Evolutionary conservation across 2,797 vertebrate genomes (phyloP), one percentile per base, ranked within the genome.

Genomic region (Ibycter americanus): DNA sequence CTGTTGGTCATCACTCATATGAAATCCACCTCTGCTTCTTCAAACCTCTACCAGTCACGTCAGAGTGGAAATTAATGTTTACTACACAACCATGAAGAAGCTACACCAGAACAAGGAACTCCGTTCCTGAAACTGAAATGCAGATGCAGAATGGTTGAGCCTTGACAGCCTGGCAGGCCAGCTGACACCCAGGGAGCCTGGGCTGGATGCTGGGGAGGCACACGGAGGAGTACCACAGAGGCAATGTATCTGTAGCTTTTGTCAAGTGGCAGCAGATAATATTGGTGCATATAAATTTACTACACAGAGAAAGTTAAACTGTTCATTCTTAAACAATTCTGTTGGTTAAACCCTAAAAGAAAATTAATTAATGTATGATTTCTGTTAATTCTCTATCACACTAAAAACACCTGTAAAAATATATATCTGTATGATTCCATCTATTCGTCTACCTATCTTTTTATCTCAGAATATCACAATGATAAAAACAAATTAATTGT

Each of bases 121-220:
- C 25, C 72, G 14, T 25, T 72, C 47, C 40, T 70, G 59, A 65
- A 76, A 73, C 3, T 5, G 40, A 87, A 82, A 67, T 23, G 23
- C 20, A 52, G 19, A 38, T 58, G 66, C 22, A 46, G 20, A 76
- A 70, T 6, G 15, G 22, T 18, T 52, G 31, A 84, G 42, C 9
- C 20, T 20, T 10, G 7, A 40, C 13, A 42, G 5, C 3, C 46
- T 26, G n/a, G 54, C 70, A 77, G 36, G 34, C 29, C 27, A 54
- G 32, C 4, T 2, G 3, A 18, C 8, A 66, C 0, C 0, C 8
- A 9, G 29, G 47, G 15, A 78, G 10, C 36, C 49, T 47, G 19
- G 22, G 23, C 16, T 67, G 46, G 52, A 8, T 31, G 54, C 77
- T 62, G 65, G 22, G 51, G 29, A 67, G 21, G 22, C 23, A 68